Base-by-base conservation (phyloP, 30 jellyfish, hydroid and myxozoan genomes). In the Aurelia sp. region DNA sequence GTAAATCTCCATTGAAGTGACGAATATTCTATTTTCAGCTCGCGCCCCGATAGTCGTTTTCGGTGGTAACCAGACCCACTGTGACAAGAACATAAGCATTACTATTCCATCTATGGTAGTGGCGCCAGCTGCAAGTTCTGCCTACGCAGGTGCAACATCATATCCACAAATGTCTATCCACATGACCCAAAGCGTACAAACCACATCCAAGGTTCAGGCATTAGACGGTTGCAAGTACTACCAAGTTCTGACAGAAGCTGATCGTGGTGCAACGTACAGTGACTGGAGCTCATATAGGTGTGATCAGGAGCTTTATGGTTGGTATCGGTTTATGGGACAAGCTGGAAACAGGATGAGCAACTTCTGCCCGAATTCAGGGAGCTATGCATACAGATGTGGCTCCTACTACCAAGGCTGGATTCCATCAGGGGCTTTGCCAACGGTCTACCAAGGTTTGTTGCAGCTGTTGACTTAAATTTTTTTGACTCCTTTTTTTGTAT, bases 321-420 rank as follows among this genome's bases (percentile, higher is more conserved):
- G 86, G 89, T 92, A 92, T 73, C 90, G 98, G 9, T 92, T 92
- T 72, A 81, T 21, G 77, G 91, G 77, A 4, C 77, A 35, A 13
- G 91, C 91, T 11, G 98, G 97, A 13, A 58, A 92, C 58, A 65
- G 81, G 31, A 51, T 81, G 84, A 63, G 69, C 61, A 82, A 81
- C 41, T 85, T 66, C 76, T 80, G 95, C 22, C 96, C 87, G 61
- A 87, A 72, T 60, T 81, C 55, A 1, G 90, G 90, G 1, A 67
- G 92, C n/a, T 67, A 60, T 63, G 35, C 61, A 20, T 79, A 87
- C 67, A 30, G 87, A 68, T 92, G 98, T 76, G 98, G 98, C 5
- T 35, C 97, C 13, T 70, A 31, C 41, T 80, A 72, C 74, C 97
- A 92, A 73, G 98, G 98, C 73, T 92, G 91, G 91, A 66, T 81